Evolutionary conservation across 2,888 invertebrate genomes (phyloP), one percentile per base, ranked within the genome.

Genomic region (Zonitis immaculata): DNA sequence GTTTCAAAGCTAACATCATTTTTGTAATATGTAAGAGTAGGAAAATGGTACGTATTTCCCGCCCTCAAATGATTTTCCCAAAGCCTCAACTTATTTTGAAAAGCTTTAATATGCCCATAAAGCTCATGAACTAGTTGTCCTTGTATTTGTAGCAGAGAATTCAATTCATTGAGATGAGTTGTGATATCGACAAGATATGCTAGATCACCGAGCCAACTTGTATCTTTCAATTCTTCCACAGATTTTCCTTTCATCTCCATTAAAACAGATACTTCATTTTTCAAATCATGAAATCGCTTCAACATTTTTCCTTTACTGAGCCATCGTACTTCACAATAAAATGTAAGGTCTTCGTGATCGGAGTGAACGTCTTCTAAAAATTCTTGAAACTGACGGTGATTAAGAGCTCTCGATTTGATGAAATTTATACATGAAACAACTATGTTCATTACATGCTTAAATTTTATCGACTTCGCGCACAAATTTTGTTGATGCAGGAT

Each of bases 241-340:
- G 9, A n/a, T 20, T 53, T 49, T 6, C 28, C 42, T 54, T 48
- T 47, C 27, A 39, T 39, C 7, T 27, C 27, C 35, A 42, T 43
- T 50, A 54, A 57, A 45, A 44, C 45, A 12, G 30, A 14, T 12
- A 49, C 49, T 26, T 49, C 47, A 12, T 52, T 42, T 44, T 26
- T 52, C 14, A 56, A 44, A 8, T 52, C 35, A 32, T 28, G 49
- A 49, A 56, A 42, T 25, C 25, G 25, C 6, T 25, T 44, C 28
- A 55, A 42, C 47, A 56, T 44, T 56, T 52, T 52, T 16, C 49
- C 52, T 48, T 46, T 39, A 28, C 52, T 52, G n/a, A 52, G 46
- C 52, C 51, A 56, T 44, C 55, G 47, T 32, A 55, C 52, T 46
- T 51, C 51, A 48, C 35, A 51, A 42, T 48, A 55, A 49, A 52